Evolutionary conservation across 2,113 vertebrate genomes (phyloP), one percentile per base, ranked within the genome.

Genomic region (Nesogale talazaci): DNA sequence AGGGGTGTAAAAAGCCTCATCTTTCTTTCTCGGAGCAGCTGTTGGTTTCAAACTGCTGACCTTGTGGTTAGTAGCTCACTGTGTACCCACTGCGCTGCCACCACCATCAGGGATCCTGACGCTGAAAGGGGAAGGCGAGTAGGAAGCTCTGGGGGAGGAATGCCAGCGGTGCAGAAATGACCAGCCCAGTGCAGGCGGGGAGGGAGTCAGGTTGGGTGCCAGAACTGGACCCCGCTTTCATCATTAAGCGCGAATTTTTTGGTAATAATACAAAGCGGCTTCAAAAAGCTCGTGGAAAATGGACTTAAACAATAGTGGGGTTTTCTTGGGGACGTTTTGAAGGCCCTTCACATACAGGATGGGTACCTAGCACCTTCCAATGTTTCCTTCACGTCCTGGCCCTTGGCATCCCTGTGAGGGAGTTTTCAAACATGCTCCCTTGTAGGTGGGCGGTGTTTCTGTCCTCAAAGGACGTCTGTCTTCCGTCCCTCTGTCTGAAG

Each of bases 361-460:
- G 0, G 1, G 59, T 27, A 38, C 76, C 42, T 38, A 84, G 42
- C 57, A 31, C 36, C 42, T 92, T 61, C 46, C 22, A 63, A 42
- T 3, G 46, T 65, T 42, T 67, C 77, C 63, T 83, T 79, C 63
- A 22, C 59, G n/a, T 77, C 40, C 67, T 56, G 46, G 27, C 42
- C 36, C 34, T 79, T 70, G 57, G 15, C 3, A 27, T 14, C 34
- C 69, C 79, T 25, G 9, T 14, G 38, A 87, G 57, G n/a, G 27
- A 56, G 74, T 27, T 34, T 70, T 70, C 29, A 74, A 76, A 86
- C 72, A 80, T 11, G 27, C 29, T 29, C 10, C 27, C 36, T 57
- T 29, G 0, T 2, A 0, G 0, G 5, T 2, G 23, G 20, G 0
- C 4, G 65, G 57, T 4, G 6, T 74, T 69, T 72, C 23, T 16